phyloP scores from a whole-genome alignment of 2,113 vertebrate species.

The Chamaea fasciata region DNA sequence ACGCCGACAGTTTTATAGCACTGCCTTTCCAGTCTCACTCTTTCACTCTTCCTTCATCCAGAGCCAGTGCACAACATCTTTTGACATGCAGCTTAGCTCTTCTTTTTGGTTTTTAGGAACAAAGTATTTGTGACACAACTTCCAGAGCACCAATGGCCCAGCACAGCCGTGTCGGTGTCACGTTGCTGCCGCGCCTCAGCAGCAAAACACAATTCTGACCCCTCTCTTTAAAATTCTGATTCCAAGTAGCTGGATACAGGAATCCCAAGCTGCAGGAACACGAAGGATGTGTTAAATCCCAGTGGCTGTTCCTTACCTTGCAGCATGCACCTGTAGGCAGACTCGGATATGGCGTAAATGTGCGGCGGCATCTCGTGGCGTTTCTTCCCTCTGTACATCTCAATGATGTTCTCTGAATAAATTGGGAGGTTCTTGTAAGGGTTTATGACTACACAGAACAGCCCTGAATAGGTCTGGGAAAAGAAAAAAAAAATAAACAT shows the following conservation, averaged over 20 bases:
- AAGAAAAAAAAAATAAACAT: not conserved
- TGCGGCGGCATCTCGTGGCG: slow-evolving; percentile 98
- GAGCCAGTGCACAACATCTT: not conserved
- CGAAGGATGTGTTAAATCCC: fast-evolving
- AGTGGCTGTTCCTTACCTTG: slow-evolving; percentile 81
- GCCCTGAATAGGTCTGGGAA: slow-evolving; percentile 92
- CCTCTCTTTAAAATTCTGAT: not conserved
- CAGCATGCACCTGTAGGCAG: slow-evolving; percentile 97
- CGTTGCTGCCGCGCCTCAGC: not conserved
- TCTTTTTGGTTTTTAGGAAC: not conserved
- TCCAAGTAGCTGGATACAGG: fast-evolving
- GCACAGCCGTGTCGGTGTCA: fast-evolving
- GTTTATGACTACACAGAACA: slow-evolving; percentile 98
- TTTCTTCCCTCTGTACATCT: slow-evolving; percentile 98
- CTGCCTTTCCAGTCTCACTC: not conserved
- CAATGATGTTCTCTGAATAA: slow-evolving; percentile 97
- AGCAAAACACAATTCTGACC: too few species aligned
- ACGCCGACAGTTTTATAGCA: not conserved
- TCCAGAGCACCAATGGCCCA: not conserved
- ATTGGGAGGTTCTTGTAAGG: slow-evolving; percentile 99
- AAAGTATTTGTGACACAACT: not conserved
- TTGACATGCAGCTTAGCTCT: not conserved
- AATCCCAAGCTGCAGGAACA: not conserved
- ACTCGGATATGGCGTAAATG: slow-evolving; percentile 98
- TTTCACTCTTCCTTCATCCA: not conserved